These are phyloP conservation scores for Chelonia mydas DNA, from an alignment of 2,797 vertebrate genomes.

Conservation along the genomic window DNA sequence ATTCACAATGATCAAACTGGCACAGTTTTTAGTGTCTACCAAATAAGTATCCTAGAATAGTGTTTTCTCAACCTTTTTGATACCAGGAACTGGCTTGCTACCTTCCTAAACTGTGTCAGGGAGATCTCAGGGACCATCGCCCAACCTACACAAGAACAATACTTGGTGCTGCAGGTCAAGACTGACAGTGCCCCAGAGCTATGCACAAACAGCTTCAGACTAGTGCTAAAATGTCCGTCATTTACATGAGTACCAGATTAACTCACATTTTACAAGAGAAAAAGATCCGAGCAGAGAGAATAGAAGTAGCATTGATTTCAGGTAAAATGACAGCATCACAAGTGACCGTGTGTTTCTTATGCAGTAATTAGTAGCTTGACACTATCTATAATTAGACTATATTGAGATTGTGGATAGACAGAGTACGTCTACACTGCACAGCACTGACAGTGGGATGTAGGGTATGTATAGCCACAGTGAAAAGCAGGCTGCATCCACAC, in stretches of 20 bases:
- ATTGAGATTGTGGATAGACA: neutral
- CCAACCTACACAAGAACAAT: neutral
- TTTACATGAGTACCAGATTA: rapidly evolving
- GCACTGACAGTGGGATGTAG: neutral
- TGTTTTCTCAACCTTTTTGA: too few species aligned
- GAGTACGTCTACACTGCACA: neutral
- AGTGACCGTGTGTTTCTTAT: neutral
- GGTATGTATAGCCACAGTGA: neutral
- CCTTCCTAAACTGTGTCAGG: too few species aligned
- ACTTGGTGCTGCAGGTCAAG: neutral
- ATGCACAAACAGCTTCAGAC: rapidly evolving
- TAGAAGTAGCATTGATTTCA: rapidly evolving
- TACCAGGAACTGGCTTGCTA: too few species aligned
- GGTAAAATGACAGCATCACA: neutral
- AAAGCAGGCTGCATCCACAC: neutral
- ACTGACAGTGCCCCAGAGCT: rapidly evolving
- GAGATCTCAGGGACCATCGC: too few species aligned
- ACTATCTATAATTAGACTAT: neutral
- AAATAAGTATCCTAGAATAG: neutral
- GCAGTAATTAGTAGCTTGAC: neutral
- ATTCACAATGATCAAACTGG: neutral
- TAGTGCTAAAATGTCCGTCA: neutral
- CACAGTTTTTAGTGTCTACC: neutral
- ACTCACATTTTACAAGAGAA: neutral
- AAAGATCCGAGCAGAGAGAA: rapidly evolving